phyloP scores from a whole-genome alignment of 2,113 vertebrate genomes.

The Stomatorhinus ivindoensis region DNA sequence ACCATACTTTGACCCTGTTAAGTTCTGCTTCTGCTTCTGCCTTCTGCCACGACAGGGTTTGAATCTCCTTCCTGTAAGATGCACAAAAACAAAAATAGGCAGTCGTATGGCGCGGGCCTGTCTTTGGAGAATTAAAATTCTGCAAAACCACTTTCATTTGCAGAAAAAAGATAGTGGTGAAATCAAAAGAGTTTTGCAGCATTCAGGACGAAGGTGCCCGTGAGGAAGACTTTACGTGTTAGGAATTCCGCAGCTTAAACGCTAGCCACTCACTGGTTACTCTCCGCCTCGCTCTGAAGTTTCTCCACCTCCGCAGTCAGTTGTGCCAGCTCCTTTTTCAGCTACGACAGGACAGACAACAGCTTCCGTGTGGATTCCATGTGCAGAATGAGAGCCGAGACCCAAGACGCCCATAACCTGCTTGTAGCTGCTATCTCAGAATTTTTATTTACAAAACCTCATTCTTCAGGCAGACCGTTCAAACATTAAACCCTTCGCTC shows the following conservation, averaged over 20 bases:
- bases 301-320: conserved; percentile 24
- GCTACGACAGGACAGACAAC: conserved; percentile 15
- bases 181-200: too few species aligned
- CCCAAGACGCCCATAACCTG: too few species aligned
- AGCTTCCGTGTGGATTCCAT: background rate
- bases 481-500: background rate
- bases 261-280: conserved; percentile 35
- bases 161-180: background rate
- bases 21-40: conserved; percentile 28
- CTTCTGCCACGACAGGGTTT: conserved; percentile 34
- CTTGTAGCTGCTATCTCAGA: background rate
- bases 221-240: background rate
- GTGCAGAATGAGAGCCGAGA: background rate
- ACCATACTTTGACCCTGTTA: conserved; percentile 39
- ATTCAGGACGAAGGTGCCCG: background rate
- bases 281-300: conserved; percentile 33
- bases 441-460: background rate
- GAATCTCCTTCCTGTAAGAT: conserved; percentile 32
- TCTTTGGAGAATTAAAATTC: background rate
- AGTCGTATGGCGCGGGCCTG: background rate
- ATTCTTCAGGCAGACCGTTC: background rate
- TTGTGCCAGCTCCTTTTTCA: conserved; percentile 15
- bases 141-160: background rate
- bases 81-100: background rate
- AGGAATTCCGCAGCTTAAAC: background rate